Base-by-base conservation (phyloP, 92 coral and sea anemone species). In the Siderastrea siderea region DNA sequence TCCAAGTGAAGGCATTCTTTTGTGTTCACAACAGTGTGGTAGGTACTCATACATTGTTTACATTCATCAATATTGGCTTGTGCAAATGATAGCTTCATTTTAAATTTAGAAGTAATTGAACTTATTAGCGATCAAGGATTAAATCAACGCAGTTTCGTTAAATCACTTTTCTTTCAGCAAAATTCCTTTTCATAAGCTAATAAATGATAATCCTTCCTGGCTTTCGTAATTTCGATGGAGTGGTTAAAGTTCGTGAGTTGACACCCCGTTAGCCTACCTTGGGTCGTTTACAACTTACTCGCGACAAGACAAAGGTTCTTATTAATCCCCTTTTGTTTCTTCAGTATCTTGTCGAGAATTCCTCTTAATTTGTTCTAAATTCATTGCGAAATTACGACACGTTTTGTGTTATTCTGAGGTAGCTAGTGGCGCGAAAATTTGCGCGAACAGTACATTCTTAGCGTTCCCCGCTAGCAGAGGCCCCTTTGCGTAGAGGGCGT, bases 11-110 rank as follows among this genome's bases (percentile, higher is more conserved):
- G 93, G 92, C 57, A 62, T 94, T 10, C 64, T 51, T 0, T 67
- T 88, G 49, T 71, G 82, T 6, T 62, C 84, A 26, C 91, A 82
- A 62, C 93, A 89, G 73, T 78, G 77, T 14, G 92, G 98, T 95
- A 66, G 71, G 96, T 78, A 57, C 55, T 14, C 53, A 49, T 38
- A 2, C 17, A 17, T 55, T 82, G 86, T 82, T 82, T 82, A 69
- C 68, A 69, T 16, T 52, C 12, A 47, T 26, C 52, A 12, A 49
- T 81, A 81, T 81, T 81, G 77, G 46, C 43, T 43, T 51, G 76
- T 53, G 67, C 67, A 68, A 81, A 54, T 67, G 75, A 81, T 52
- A 67, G 47, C 52, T 13, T 79, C 59, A 66, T 51, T 82, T 54
- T 82, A 16, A 69, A 69, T 69, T 58, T 13, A 82, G 38, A 26